These are phyloP conservation scores for Pogona vitticeps DNA, from an alignment of 2,113 vertebrate species.

Conservation along the genomic window DNA sequence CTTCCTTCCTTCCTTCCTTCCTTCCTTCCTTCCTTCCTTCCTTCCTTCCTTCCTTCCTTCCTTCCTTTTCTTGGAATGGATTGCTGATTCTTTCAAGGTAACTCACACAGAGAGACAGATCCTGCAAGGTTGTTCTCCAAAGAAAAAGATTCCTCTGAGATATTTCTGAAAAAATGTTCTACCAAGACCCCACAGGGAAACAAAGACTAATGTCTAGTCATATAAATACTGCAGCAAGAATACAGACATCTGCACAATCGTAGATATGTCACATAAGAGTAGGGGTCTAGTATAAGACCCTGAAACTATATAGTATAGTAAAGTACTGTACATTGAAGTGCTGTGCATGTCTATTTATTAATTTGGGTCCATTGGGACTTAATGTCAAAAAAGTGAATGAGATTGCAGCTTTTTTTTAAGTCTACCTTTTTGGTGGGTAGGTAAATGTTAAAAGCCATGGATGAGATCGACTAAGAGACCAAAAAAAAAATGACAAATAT, in stretches of 20 bases:
- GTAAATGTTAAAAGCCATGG: background rate
- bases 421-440: too few relatives aligned
- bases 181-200: background rate
- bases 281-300: background rate
- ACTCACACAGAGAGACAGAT: constrained; percentile 2
- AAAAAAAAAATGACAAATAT: background rate
- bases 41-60: too few relatives aligned
- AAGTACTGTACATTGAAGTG: too few relatives aligned
- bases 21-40: too few relatives aligned
- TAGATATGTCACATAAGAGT: background rate
- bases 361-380: too few relatives aligned
- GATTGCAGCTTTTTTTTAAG: too few relatives aligned
- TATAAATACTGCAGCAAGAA: background rate
- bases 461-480: background rate
- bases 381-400: too few relatives aligned
- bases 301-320: background rate
- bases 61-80: too few relatives aligned
- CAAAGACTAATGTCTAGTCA: background rate
- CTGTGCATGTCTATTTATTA: too few relatives aligned
- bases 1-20: too few relatives aligned
- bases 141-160: constrained; percentile 1
- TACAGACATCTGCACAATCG: background rate
- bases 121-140: background rate
- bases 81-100: background rate
- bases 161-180: background rate